Base-by-base conservation (phyloP, 2,888 invertebrate species). In the Phortica okadai region DNA sequence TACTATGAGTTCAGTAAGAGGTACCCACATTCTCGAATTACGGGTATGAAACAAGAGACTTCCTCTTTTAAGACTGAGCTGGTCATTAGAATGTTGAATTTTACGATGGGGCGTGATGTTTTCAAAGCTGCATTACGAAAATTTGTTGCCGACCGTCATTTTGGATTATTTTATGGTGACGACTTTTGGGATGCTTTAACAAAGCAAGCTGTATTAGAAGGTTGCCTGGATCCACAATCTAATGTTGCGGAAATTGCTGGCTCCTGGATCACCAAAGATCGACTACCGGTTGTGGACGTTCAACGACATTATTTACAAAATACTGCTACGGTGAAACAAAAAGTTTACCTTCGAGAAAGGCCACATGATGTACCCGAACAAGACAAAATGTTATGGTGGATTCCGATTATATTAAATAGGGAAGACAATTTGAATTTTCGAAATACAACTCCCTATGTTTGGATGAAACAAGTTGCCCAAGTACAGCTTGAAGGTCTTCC, bases 41-140 rank as follows among this genome's bases (percentile, higher is more conserved):
- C 95, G 0, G 95, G 95, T 56, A 94, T 94, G 89, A 93, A 94
- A 80, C 93, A 94, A 73, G 96, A 96, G 89, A 95, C 95, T 0
- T 93, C 94, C 0, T 94, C 95, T 50, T 94, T 94, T 3, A 96
- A 96, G 92, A 95, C 95, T 1, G 96, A 96, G 88, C 91, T 96
- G 54, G 92, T 98, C 10, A 96, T 98, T 90, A 93, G 98, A 44
- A 98, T 98, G 98, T 94, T 98, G 88, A 95, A 97, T 89, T 95
- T 95, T 83, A 96, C 97, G 0, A 92, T 98, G 7, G 97, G 97
- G 3, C 94, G 94, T 75, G 92, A 93, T 0, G 94, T 95, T 0
- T 97, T 98, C 90, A 94, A 93, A 87, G 93, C 93, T 66, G 97
- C 96, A 2, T 90, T 96, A 76, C 93, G 94, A 83, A 93, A 93